Evolutionary conservation across 2,113 vertebrate genomes (phyloP).

Genomic region (Spermophilus dauricus): DNA sequence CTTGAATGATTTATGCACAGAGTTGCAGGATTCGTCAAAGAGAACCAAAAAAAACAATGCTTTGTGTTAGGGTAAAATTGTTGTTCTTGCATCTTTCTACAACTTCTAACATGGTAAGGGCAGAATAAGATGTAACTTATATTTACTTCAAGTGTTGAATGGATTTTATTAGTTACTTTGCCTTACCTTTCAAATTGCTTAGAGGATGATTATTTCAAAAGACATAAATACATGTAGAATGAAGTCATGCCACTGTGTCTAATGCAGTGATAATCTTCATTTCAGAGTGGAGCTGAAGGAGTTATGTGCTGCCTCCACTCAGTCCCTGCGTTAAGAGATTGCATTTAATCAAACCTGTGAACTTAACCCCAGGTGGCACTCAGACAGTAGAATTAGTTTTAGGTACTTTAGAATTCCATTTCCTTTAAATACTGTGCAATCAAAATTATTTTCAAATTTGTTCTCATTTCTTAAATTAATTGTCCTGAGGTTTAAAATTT

Average conservation of each 20-base stretch:
- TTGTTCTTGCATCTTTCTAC: conserved; percentile 64
- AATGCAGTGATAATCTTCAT: conserved; percentile 46
- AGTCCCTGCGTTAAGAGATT: conserved; percentile 13
- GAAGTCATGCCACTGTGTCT: neutral
- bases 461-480: conserved; percentile 48
- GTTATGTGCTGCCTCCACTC: conserved; percentile 19
- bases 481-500: conserved; percentile 50
- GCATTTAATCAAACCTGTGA: conserved; percentile 65
- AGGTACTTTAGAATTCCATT: conserved; percentile 65
- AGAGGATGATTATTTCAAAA: conserved; percentile 63
- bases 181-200: conserved; percentile 69
- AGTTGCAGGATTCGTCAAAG: conserved; percentile 37
- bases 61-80: conserved; percentile 51
- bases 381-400: conserved; percentile 60
- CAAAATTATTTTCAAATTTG: conserved; percentile 67
- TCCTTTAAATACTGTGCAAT: conserved; percentile 69
- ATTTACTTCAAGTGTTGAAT: conserved; percentile 53
- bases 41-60: conserved; percentile 61
- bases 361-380: conserved; percentile 57
- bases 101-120: neutral
- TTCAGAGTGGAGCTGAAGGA: conserved; percentile 56
- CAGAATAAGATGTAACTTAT: conserved; percentile 15
- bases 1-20: conserved; percentile 71
- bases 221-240: conserved; percentile 32
- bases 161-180: conserved; percentile 55